phyloP scores from a whole-genome alignment of 2,888 invertebrate genomes.

The Acronicta leporina region DNA sequence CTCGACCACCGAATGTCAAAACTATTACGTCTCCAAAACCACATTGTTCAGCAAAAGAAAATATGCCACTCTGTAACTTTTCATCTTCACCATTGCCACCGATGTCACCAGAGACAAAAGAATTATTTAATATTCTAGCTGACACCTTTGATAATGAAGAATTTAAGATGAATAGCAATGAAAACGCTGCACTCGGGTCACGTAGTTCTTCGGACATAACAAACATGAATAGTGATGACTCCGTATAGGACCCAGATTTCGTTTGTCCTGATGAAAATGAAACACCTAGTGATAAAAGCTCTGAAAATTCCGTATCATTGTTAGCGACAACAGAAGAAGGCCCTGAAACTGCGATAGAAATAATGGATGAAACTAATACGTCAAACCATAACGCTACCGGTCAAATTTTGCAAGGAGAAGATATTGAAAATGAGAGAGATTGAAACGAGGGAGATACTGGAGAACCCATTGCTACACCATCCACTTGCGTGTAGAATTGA shows the following conservation, averaged over 20 bases:
- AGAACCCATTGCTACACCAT: too few species aligned
- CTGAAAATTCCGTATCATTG: slow-evolving; percentile 12
- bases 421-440: slow-evolving; percentile 12
- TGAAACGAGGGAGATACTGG: slow-evolving; percentile 8
- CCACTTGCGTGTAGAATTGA: too few species aligned
- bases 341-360: slow-evolving; percentile 18
- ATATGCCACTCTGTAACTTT: slow-evolving; percentile 6
- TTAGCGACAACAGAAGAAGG: slow-evolving; percentile 15
- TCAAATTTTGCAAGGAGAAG: slow-evolving; percentile 16
- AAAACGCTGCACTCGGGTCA: slow-evolving; percentile 19
- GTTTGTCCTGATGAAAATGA: slow-evolving; percentile 12
- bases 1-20: slow-evolving; percentile 8
- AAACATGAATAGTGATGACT: slow-evolving; percentile 19
- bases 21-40: slow-evolving; percentile 15
- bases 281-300: slow-evolving; percentile 14
- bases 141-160: slow-evolving; percentile 17
- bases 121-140: slow-evolving; percentile 19
- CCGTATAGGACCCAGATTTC: slow-evolving; percentile 16
- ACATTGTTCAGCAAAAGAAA: slow-evolving; percentile 20
- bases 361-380: slow-evolving; percentile 15
- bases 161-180: slow-evolving; percentile 17
- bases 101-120: slow-evolving; percentile 16
- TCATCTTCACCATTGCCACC: slow-evolving; percentile 17
- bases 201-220: slow-evolving; percentile 14
- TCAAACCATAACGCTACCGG: slow-evolving; percentile 11